Evolutionary conservation across 2,113 vertebrate genomes (phyloP).

Genomic region (Excalfactoria chinensis): DNA sequence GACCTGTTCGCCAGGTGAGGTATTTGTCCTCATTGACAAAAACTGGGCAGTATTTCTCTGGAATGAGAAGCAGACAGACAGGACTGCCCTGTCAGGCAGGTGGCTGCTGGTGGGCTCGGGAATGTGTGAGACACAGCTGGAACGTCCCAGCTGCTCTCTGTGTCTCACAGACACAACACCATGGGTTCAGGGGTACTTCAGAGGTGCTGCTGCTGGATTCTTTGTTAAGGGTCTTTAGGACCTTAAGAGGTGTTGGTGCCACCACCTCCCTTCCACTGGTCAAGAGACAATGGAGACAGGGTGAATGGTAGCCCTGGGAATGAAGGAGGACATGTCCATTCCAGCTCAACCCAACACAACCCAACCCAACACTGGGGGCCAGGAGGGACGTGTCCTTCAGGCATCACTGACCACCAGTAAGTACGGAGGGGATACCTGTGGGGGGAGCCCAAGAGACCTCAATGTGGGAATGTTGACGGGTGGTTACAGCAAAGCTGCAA

Average conservation of each 20-base stretch:
- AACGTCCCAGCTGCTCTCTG: rapidly evolving
- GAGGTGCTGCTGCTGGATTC: rapidly evolving
- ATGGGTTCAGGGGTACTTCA: rapidly evolving
- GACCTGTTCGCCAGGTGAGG: constrained; percentile 37
- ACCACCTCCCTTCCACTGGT: background rate
- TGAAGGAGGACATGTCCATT: background rate
- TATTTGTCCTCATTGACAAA: constrained; percentile 19
- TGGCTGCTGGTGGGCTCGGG: background rate
- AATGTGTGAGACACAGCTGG: rapidly evolving
- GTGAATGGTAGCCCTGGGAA: background rate
- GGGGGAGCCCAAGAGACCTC: background rate
- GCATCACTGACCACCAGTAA: background rate
- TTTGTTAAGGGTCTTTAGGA: background rate
- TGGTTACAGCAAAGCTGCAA: rapidly evolving
- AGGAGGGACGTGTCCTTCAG: background rate
- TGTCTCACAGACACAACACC: background rate
- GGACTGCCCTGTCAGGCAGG: background rate
- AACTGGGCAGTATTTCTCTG: constrained; percentile 55
- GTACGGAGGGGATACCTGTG: rapidly evolving
- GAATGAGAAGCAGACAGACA: background rate
- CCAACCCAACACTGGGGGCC: background rate
- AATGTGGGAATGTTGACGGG: background rate
- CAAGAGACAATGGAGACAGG: background rate
- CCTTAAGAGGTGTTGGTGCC: background rate
- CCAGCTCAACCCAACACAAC: background rate